A percentile compares a stretch with the other conserved stretches of the same genome.
Evolutionary conservation across 92 coral and sea anemone species (phyloP).

Genomic region (Phenganax stokvisi): DNA sequence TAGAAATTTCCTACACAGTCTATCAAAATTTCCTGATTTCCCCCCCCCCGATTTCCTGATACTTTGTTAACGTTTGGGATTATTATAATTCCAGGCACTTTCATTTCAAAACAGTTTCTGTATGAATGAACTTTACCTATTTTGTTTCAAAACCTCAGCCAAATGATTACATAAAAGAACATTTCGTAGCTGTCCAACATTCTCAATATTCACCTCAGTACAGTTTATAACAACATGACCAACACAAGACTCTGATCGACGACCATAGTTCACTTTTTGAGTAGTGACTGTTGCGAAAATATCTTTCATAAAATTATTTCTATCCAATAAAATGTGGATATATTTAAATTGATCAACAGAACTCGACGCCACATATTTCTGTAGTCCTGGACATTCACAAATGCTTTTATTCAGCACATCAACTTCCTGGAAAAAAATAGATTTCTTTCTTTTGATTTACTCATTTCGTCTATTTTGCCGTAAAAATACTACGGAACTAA

Average conservation of each 20-base stretch:
- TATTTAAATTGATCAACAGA: conserved; percentile 19
- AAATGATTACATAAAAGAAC: conserved; percentile 19
- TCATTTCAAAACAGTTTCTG: background rate
- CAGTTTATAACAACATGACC: conserved; percentile 1
- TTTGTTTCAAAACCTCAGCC: conserved; percentile 10
- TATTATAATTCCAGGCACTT: too few species aligned
- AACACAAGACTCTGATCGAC: background rate
- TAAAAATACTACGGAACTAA: background rate
- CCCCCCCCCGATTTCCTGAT: too few species aligned
- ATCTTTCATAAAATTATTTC: conserved; percentile 22
- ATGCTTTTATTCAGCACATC: background rate
- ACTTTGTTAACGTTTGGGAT: too few species aligned
- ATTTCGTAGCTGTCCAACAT: conserved; percentile 23
- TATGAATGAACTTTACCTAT: background rate
- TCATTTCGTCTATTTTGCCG: background rate
- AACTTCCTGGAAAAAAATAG: conserved; percentile 16
- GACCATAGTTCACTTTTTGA: conserved; percentile 8
- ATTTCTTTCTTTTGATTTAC: too few species aligned
- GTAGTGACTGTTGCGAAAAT: background rate
- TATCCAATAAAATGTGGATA: conserved; percentile 13
- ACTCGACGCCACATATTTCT: conserved; percentile 8
- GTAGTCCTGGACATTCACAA: conserved; percentile 3
- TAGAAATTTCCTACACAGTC: too few species aligned
- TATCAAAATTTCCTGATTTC: too few species aligned
- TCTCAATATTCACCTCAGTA: background rate